Percentiles rank a stretch among this genome's conserved stretches.
phyloP scores from a whole-genome alignment of 1,140 invertebrate genomes.

The Glossosoma conforme region DNA sequence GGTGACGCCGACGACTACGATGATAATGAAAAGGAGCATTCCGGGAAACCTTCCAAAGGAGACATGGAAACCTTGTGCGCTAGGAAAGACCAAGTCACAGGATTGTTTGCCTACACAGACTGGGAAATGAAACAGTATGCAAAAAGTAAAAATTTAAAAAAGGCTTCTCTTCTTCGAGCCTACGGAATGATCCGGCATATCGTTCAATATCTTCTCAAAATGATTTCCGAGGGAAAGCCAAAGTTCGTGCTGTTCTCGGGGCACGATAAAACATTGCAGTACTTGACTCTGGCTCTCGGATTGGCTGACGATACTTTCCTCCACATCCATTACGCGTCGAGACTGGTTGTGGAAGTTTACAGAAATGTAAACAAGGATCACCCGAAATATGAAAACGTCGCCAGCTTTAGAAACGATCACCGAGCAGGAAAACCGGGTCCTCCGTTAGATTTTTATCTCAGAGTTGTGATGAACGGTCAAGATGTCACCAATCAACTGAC shows the following conservation, averaged over 20 bases:
- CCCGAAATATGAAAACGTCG: slow-evolving; percentile 46
- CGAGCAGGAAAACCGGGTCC: slow-evolving; percentile 32
- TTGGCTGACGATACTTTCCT: slow-evolving; percentile 53
- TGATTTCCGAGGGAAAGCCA: slow-evolving; percentile 70
- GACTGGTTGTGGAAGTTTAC: slow-evolving; percentile 81
- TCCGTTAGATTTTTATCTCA: slow-evolving; percentile 70
- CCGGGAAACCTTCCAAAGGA: slow-evolving; percentile 31
- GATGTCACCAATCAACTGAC: slow-evolving; percentile 76
- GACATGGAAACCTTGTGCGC: slow-evolving; percentile 53
- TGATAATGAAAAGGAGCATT: slow-evolving; percentile 33
- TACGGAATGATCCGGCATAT: slow-evolving; percentile 75
- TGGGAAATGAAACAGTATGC: slow-evolving; percentile 66
- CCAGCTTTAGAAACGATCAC: slow-evolving; percentile 23
- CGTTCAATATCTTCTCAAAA: slow-evolving; percentile 70
- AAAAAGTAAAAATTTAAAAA: slow-evolving; percentile 59
- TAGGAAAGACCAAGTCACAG: slow-evolving; percentile 64
- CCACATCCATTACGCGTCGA: slow-evolving; percentile 70
- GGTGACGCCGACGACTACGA: slow-evolving; percentile 45
- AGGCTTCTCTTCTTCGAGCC: slow-evolving; percentile 63
- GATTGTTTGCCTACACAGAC: slow-evolving; percentile 68
- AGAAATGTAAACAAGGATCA: slow-evolving; percentile 50
- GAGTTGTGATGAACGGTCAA: slow-evolving; percentile 79
- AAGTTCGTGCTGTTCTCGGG: slow-evolving; percentile 85
- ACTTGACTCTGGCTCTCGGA: slow-evolving; percentile 73
- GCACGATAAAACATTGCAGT: slow-evolving; percentile 85